Evolutionary conservation across 2,113 vertebrate species (phyloP), one percentile per base, ranked within the genome.

Genomic region (Aythya baeri): DNA sequence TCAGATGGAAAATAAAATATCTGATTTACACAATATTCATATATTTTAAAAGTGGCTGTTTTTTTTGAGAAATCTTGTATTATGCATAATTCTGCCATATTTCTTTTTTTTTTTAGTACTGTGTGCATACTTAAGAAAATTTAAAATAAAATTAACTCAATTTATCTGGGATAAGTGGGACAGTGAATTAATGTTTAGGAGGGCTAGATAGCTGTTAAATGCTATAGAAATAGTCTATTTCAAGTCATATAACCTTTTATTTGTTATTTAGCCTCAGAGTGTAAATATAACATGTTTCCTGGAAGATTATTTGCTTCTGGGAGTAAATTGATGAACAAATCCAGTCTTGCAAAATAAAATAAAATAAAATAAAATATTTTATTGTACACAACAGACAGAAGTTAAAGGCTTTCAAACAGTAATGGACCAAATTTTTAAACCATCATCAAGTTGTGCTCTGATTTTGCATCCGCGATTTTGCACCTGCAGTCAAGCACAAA

Each of bases 401-500:
- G 80, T 78, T 49, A 49, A 83, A 94, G 36, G 52, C 77, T 88
- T 94, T 86, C 83, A 77, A 72, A 86, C 27, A 0, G 54, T 61
- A 89, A 81, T 14, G 62, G 93, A 86, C 77, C 70, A 91, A 88
- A 93, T 92, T 96, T 96, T 91, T 93, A 88, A 94, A 14, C 14
- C 0, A 75, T 86, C 76, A 9, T 96, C 88, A 86, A 95, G 73
- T 96, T 78, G 78, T 84, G 70, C 32, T 96, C 80, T 92, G 86
- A 96, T 96, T 96, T 84, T 50, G 88, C 94, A 95, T 95, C 90
- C 76, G 13, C 5, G 15, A 94, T 94, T 96, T 93, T 96, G 94
- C 93, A 95, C 96, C 96, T 95, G 94, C 96, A 96, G 80, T 97
- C 94, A 96, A 97, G 94, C 96, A 96, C 94, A 94, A 93, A 96